These are phyloP conservation scores for Enteromius anoplus DNA, from an alignment of 2,797 vertebrate genomes.

Conservation along the genomic window DNA sequence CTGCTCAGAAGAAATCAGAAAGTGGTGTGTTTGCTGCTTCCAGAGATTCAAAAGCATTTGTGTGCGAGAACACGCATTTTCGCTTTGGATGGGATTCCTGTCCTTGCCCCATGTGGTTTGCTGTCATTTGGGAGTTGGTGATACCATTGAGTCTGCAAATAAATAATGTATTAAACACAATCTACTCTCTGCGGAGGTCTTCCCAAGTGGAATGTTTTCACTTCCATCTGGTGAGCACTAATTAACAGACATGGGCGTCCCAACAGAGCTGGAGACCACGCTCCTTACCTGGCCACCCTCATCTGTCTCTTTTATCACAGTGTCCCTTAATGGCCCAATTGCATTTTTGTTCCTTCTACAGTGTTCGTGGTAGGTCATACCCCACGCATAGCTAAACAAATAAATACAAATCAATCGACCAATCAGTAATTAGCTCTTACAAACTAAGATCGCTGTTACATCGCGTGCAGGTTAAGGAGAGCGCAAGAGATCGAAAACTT, in stretches of 20 bases:
- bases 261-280: slow-evolving; percentile 59
- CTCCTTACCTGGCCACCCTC: slow-evolving; percentile 55
- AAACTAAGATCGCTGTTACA: neutral
- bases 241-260: slow-evolving; percentile 76
- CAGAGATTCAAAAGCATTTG: slow-evolving; percentile 4
- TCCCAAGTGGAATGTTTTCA: slow-evolving; percentile 70
- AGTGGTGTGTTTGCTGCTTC: slow-evolving; percentile 7
- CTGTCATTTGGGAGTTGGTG: slow-evolving; percentile 52
- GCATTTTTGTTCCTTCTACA: slow-evolving; percentile 1
- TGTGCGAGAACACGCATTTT: neutral
- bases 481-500: too few species aligned
- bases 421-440: slow-evolving; percentile 3
- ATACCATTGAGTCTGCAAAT: slow-evolving; percentile 55
- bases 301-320: slow-evolving; percentile 56
- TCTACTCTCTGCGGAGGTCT: slow-evolving; percentile 68
- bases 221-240: slow-evolving; percentile 76
- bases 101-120: slow-evolving; percentile 34
- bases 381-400: neutral
- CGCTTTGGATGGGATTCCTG: slow-evolving; percentile 29
- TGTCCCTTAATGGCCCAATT: slow-evolving; percentile 17
- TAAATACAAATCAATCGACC: neutral
- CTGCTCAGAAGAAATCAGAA: slow-evolving; percentile 43
- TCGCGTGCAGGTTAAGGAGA: too few species aligned
- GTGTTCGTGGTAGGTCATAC: neutral
- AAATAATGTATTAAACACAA: slow-evolving; percentile 70